phyloP scores from a whole-genome alignment of 2,113 vertebrate species.

The Rhynchomys soricoides region DNA sequence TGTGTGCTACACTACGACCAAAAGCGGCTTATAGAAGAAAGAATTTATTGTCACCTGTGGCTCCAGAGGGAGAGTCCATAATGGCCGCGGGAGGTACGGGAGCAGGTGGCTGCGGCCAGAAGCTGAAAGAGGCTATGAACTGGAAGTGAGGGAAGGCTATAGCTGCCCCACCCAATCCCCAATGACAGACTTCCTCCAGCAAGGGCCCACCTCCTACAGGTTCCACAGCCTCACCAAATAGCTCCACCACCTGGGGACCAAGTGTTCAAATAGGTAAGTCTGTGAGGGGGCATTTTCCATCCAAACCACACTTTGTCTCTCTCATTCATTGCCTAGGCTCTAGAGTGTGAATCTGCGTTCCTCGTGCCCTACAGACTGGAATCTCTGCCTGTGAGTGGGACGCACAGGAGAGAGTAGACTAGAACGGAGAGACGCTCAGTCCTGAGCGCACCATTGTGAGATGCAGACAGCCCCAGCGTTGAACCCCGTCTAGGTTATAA shows the following conservation, averaged over 20 bases:
- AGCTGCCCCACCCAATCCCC: too few relatives aligned
- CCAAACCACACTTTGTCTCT: neutral
- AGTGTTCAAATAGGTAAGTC: neutral
- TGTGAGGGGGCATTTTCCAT: neutral
- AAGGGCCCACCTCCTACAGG: neutral
- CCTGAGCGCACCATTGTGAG: neutral
- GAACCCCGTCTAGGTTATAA: neutral
- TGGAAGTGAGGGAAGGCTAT: neutral
- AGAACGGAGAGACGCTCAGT: neutral
- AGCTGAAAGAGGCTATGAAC: neutral
- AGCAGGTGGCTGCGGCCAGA: neutral
- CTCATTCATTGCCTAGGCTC: neutral
- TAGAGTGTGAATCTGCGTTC: neutral
- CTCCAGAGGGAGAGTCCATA: neutral
- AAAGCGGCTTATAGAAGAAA: neutral
- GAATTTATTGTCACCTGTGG: neutral
- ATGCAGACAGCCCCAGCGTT: neutral
- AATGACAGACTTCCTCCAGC: neutral
- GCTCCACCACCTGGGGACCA: neutral
- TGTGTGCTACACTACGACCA: neutral
- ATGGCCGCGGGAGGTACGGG: neutral
- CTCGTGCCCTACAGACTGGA: neutral
- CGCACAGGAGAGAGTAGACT: neutral
- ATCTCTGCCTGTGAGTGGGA: neutral
- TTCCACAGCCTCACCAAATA: neutral